phyloP scores from a whole-genome alignment of 2,113 vertebrate genomes.

The Sinosuthora webbiana region DNA sequence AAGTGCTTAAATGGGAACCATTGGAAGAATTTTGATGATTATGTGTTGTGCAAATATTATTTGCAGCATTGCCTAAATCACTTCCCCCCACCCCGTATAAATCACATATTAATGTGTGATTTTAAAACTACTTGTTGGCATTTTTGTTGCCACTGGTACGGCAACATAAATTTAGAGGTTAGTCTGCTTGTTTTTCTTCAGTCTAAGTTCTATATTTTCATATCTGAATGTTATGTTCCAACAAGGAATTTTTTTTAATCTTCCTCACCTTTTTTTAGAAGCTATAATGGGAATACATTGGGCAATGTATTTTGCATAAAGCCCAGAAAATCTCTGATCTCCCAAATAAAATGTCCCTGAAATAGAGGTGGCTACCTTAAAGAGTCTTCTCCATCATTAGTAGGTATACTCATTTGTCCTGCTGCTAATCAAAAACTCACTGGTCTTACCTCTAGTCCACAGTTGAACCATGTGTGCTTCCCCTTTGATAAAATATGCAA shows the following conservation, averaged over 20 bases:
- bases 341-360: not conserved
- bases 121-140: not conserved
- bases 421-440: not conserved
- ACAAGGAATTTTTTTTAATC: not conserved
- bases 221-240: not conserved
- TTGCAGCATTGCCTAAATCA: not conserved
- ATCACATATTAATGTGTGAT: not conserved
- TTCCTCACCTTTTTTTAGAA: not conserved
- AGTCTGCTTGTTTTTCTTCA: not conserved
- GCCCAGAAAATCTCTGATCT: not conserved
- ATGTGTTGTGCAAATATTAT: not conserved
- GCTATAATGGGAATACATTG: not conserved
- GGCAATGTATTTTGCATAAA: not conserved
- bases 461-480: not conserved
- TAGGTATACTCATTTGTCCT: not conserved
- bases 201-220: not conserved
- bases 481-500: not conserved
- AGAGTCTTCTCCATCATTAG: not conserved
- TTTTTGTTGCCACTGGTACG: not conserved
- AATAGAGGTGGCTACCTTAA: not conserved
- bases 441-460: not conserved
- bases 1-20: not conserved
- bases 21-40: not conserved
- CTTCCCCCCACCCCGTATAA: not conserved
- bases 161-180: not conserved